A percentile compares a stretch with the other conserved stretches of the same genome.
Evolutionary conservation across 1,140 invertebrate genomes (phyloP).

Genomic region (Drosophila rhopaloa): DNA sequence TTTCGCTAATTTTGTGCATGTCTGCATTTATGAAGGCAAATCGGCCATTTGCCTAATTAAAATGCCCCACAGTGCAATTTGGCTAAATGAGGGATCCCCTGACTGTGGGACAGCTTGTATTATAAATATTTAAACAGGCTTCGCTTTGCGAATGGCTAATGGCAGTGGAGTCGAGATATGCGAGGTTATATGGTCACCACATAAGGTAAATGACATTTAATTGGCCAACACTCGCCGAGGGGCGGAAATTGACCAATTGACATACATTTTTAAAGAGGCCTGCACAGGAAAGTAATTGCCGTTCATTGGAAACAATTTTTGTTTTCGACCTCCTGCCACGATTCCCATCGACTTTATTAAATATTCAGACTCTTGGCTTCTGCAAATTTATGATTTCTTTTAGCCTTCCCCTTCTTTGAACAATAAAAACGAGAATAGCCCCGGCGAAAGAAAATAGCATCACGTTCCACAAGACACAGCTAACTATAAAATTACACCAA

Average conservation of each 20-base stretch:
- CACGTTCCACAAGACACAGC: constrained; percentile 60
- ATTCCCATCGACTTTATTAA: constrained; percentile 62
- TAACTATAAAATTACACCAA: constrained; percentile 65
- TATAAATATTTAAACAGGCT: constrained; percentile 69
- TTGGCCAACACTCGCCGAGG: constrained; percentile 62
- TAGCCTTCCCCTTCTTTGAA: constrained; percentile 21
- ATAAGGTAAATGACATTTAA: constrained; percentile 80
- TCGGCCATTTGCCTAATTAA: constrained; percentile 73
- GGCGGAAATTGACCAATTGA: constrained; percentile 80
- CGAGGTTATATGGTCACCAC: constrained; percentile 15
- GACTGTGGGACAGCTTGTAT: constrained; percentile 27
- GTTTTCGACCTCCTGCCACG: constrained; percentile 37
- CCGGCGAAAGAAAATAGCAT: constrained; percentile 49
- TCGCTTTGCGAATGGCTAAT: constrained; percentile 56
- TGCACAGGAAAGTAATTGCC: constrained; percentile 54
- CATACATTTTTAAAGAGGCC: constrained; percentile 78
- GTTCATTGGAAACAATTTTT: constrained; percentile 40
- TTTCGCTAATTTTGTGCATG: constrained; percentile 69
- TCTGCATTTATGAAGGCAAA: constrained; percentile 69
- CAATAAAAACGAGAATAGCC: constrained; percentile 49
- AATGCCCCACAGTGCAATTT: constrained; percentile 63
- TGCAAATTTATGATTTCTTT: constrained; percentile 57
- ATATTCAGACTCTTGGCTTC: constrained; percentile 51
- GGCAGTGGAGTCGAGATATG: constrained; percentile 8
- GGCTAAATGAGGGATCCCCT: constrained; percentile 13